Evolutionary conservation across 2,797 vertebrate genomes (phyloP).

Genomic region (Myotis vivesi): DNA sequence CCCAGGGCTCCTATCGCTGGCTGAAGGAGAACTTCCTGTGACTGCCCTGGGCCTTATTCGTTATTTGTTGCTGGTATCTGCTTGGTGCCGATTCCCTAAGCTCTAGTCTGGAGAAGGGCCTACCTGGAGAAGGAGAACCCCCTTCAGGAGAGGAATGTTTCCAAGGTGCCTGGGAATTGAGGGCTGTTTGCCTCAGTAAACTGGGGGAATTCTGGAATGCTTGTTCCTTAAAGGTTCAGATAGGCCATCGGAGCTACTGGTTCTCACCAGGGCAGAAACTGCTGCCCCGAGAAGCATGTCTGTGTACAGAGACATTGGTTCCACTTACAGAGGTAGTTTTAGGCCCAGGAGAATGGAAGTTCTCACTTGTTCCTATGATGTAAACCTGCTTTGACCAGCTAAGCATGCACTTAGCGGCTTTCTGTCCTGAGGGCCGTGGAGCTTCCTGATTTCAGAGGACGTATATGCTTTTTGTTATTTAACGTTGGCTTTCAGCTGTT

Average conservation of each 20-base stretch:
- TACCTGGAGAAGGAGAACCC: neutral
- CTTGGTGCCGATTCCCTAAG: neutral
- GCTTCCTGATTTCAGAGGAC: neutral
- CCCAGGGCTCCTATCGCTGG: neutral
- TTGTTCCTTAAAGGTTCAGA: conserved; percentile 3
- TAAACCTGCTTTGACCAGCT: neutral
- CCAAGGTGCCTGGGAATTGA: neutral
- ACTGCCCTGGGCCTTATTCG: neutral
- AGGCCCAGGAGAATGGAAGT: neutral
- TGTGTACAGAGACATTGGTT: neutral
- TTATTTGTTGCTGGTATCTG: neutral
- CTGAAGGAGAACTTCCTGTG: neutral
- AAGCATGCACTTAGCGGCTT: neutral
- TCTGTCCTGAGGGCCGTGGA: neutral
- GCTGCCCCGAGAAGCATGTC: neutral
- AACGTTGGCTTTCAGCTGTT: neutral
- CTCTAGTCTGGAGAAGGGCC: neutral
- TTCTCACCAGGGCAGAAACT: conserved; percentile 28
- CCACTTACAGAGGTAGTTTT: neutral
- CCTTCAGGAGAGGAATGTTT: neutral
- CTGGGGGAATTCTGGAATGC: neutral
- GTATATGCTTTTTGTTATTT: neutral
- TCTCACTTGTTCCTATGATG: neutral
- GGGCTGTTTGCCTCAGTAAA: neutral
- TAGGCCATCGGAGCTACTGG: neutral